Conservation (phyloP, 2,888 invertebrate species). For the Gymnocheta viridis region DNA sequence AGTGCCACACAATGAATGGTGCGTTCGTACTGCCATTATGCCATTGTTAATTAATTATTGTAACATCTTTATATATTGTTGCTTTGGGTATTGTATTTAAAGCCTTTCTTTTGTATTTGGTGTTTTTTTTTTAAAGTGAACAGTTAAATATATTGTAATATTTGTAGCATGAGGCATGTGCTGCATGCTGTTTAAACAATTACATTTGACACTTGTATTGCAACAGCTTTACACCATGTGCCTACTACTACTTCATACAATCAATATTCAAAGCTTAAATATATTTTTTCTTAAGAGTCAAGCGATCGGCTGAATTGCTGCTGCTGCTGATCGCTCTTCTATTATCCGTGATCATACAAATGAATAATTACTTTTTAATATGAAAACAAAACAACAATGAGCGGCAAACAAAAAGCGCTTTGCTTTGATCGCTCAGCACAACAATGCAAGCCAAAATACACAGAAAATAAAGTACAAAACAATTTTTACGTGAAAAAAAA, state of each 20-base stretch:
- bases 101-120: neutral
- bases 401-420: slow-evolving; percentile 76
- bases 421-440: slow-evolving; percentile 79
- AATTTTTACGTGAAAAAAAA: slow-evolving; percentile 4
- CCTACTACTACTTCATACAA: slow-evolving; percentile 34
- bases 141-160: slow-evolving; percentile 7
- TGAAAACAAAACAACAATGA: slow-evolving; percentile 76
- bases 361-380: slow-evolving; percentile 78
- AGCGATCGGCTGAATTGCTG: slow-evolving; percentile 29
- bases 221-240: slow-evolving; percentile 32
- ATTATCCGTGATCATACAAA: slow-evolving; percentile 58
- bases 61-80: slow-evolving; percentile 25
- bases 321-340: slow-evolving; percentile 40
- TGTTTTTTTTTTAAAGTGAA: neutral
- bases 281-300: slow-evolving; percentile 23
- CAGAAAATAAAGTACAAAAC: slow-evolving; percentile 67
- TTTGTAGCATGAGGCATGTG: slow-evolving; percentile 59
- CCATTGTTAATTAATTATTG: slow-evolving; percentile 15
- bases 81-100: neutral
- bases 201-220: slow-evolving; percentile 73
- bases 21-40: neutral
- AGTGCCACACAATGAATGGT: neutral
- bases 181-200: slow-evolving; percentile 70
- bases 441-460: slow-evolving; percentile 80
- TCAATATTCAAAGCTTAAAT: slow-evolving; percentile 28